A percentile compares a stretch with the other conserved stretches of the same genome.
These are phyloP conservation scores for Gallinago nigripennis DNA, from an alignment of 2,797 vertebrate genomes.

Conservation along the genomic window DNA sequence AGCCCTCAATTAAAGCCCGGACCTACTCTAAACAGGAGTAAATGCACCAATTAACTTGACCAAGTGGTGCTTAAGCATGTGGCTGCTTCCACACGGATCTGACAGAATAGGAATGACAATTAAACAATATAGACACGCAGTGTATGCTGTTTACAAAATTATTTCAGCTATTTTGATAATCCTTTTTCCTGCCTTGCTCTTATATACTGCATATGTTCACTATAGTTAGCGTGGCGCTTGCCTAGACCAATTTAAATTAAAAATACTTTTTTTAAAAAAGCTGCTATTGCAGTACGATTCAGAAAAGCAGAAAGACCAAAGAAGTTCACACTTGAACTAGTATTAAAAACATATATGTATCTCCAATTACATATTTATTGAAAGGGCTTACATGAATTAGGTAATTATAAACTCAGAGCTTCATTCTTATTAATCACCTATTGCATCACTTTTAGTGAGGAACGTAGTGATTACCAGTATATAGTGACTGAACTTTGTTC, in stretches of 20 bases:
- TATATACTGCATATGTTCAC: neutral
- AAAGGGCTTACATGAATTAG: neutral
- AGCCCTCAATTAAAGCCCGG: neutral
- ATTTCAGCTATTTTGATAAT: conserved; percentile 37
- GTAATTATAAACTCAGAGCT: neutral
- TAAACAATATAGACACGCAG: neutral
- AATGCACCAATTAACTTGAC: neutral
- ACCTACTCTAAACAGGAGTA: neutral
- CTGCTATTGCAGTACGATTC: neutral
- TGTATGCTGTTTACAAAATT: conserved; percentile 21
- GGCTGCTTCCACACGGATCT: neutral
- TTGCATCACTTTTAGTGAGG: neutral
- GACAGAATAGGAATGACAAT: neutral
- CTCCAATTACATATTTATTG: conserved; percentile 3
- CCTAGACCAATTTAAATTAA: conserved; percentile 11
- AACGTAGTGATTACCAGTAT: neutral
- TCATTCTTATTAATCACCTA: neutral
- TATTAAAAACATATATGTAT: neutral
- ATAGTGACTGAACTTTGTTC: neutral
- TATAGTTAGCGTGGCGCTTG: conserved; percentile 17
- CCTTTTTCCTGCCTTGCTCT: conserved; percentile 9
- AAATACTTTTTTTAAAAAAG: neutral
- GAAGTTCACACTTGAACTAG: neutral
- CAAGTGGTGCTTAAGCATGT: neutral
- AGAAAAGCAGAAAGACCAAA: conserved; percentile 20